A percentile compares a stretch with the other conserved stretches of the same genome.
phyloP scores from a whole-genome alignment of 1,140 invertebrate species.

The Pinna nobilis region DNA sequence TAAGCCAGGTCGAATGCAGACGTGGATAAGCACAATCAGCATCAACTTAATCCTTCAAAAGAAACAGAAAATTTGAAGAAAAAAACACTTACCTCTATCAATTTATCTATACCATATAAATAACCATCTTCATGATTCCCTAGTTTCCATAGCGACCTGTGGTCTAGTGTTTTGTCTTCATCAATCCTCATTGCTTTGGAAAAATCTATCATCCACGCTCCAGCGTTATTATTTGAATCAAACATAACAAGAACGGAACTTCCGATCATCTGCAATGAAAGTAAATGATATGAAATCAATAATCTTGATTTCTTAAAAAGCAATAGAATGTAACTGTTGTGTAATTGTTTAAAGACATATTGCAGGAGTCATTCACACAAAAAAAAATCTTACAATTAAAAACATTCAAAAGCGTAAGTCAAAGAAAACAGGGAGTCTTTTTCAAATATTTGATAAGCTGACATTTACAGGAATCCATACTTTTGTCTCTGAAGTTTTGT shows the following conservation, averaged over 20 bases:
- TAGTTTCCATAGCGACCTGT: constrained; percentile 91
- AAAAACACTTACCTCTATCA: constrained; percentile 83
- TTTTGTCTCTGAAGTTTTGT: no score
- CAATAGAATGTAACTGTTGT: not conserved
- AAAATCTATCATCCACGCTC: constrained; percentile 98
- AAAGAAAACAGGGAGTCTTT: no score
- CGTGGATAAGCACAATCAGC: no score
- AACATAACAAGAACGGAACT: constrained; percentile 96
- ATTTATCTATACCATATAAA: constrained; percentile 93
- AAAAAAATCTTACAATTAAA: not conserved
- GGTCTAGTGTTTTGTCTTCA: constrained; percentile 81
- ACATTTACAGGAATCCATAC: no score
- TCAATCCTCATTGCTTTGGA: constrained; percentile 89
- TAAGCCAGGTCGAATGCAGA: no score
- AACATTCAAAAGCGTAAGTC: not conserved
- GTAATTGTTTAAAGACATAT: not conserved
- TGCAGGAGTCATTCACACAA: not conserved
- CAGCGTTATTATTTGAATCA: constrained; percentile 81
- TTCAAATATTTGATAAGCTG: no score
- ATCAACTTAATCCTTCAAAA: no score
- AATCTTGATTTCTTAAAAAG: not conserved
- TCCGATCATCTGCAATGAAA: constrained; percentile 88
- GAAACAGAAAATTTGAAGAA: no score
- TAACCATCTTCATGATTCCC: constrained; percentile 99
- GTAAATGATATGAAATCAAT: not conserved